phyloP scores from a whole-genome alignment of 2,113 vertebrate genomes.

The Delphinus delphis region DNA sequence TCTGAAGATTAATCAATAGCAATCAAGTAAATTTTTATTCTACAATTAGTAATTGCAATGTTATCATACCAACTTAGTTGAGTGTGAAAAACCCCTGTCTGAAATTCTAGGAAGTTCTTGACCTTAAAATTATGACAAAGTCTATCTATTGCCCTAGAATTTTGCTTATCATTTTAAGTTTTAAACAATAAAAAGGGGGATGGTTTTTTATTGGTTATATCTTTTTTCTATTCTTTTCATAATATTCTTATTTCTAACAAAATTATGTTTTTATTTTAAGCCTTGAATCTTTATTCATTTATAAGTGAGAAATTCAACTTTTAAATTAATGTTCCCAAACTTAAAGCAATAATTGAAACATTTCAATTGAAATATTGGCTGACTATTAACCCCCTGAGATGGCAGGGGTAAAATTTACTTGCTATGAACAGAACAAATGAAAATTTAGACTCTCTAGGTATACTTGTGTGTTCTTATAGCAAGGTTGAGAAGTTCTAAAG shows the following conservation, averaged over 20 bases:
- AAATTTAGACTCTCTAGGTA: not conserved
- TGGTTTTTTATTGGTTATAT: not conserved
- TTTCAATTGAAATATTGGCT: not conserved
- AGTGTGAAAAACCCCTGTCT: not conserved
- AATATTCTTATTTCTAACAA: not conserved
- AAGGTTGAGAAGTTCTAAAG: not conserved
- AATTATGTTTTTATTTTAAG: constrained; percentile 17
- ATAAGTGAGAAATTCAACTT: not conserved
- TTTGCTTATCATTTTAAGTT: constrained; percentile 16
- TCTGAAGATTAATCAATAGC: not conserved
- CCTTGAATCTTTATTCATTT: not conserved
- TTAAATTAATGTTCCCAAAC: constrained; percentile 12
- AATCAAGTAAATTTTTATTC: not conserved
- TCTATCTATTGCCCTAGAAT: not conserved
- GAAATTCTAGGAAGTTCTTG: not conserved
- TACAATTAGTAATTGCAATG: not conserved
- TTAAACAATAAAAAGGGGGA: not conserved
- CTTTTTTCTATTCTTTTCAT: not conserved
- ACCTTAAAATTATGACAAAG: not conserved
- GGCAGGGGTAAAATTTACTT: not conserved
- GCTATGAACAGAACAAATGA: not conserved
- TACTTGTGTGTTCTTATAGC: not conserved
- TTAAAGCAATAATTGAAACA: not conserved
- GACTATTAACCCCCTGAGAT: not conserved
- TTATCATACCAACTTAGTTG: not conserved